These are phyloP conservation scores for Eremophila alpestris DNA, from an alignment of 2,797 vertebrate species.

Conservation along the genomic window DNA sequence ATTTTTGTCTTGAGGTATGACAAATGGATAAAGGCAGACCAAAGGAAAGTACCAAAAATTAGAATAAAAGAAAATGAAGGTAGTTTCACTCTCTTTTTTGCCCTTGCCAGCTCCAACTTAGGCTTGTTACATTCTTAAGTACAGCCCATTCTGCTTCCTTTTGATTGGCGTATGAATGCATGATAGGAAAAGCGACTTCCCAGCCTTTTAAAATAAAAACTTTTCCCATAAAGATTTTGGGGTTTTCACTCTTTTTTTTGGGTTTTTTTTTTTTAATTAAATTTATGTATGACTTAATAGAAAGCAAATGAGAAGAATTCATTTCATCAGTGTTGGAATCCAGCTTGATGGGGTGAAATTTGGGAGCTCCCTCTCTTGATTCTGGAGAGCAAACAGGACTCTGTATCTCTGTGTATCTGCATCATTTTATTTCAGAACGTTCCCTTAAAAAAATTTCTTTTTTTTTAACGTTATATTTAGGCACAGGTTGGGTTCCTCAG, in stretches of 20 bases:
- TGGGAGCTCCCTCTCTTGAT: background rate
- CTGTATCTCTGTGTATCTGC: too few relatives aligned
- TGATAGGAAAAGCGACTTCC: background rate
- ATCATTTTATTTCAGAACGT: background rate
- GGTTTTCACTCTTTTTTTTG: background rate
- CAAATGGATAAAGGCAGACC: conserved; percentile 83
- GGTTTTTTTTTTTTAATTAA: background rate
- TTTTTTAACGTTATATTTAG: background rate
- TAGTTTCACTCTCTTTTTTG: conserved; percentile 28
- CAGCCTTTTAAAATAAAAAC: background rate
- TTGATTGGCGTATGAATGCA: background rate
- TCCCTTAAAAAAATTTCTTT: background rate
- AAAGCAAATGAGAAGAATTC: background rate
- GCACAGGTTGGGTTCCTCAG: background rate
- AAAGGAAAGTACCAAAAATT: conserved; percentile 87
- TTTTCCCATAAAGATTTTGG: background rate
- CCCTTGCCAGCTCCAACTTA: background rate
- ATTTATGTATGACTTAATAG: background rate
- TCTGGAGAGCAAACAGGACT: background rate
- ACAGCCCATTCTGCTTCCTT: background rate
- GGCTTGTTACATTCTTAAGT: background rate
- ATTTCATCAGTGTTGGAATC: background rate
- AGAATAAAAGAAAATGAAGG: conserved; percentile 88
- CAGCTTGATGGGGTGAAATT: background rate
- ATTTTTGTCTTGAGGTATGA: conserved; percentile 81